Evolutionary conservation across 2,888 invertebrate species (phyloP).

Genomic region (Amblyjoppa proteus): DNA sequence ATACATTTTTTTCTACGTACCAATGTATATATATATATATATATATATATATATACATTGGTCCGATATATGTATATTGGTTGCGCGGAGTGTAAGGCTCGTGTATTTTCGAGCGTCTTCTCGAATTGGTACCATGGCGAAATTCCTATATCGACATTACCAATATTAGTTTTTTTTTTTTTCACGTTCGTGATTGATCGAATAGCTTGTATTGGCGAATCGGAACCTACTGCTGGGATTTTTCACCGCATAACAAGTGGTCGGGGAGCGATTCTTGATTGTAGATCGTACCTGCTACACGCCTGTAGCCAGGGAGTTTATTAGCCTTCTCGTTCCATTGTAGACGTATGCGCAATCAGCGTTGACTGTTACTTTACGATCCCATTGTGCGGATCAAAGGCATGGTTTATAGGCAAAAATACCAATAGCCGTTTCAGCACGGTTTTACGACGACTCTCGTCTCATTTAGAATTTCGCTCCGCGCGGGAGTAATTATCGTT

Average conservation of each 20-base stretch:
- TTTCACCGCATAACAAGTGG: not conserved
- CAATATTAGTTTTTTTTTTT: conserved; percentile 38
- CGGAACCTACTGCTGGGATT: conserved; percentile 8
- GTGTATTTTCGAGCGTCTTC: conserved; percentile 33
- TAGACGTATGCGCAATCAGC: conserved; percentile 47
- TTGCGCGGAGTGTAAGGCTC: not conserved
- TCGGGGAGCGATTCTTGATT: not conserved
- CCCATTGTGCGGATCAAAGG: conserved; percentile 55
- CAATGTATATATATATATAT: too few relatives aligned
- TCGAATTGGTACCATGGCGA: not conserved
- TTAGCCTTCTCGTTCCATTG: conserved; percentile 9
- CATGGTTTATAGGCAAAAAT: conserved; percentile 30
- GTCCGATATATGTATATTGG: not conserved
- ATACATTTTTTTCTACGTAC: too few relatives aligned
- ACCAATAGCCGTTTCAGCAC: conserved; percentile 55
- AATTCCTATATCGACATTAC: conserved; percentile 42
- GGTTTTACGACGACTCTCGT: conserved; percentile 52
- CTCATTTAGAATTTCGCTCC: conserved; percentile 4
- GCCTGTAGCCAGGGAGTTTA: conserved; percentile 7
- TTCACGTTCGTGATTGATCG: conserved; percentile 60
- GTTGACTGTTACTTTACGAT: conserved; percentile 59
- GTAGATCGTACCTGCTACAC: not conserved
- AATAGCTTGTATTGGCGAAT: conserved; percentile 61
- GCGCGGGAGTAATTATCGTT: not conserved
- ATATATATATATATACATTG: too few relatives aligned